These are phyloP conservation scores for Parnassius orleans DNA, from an alignment of 2,888 invertebrate species.

Conservation along the genomic window DNA sequence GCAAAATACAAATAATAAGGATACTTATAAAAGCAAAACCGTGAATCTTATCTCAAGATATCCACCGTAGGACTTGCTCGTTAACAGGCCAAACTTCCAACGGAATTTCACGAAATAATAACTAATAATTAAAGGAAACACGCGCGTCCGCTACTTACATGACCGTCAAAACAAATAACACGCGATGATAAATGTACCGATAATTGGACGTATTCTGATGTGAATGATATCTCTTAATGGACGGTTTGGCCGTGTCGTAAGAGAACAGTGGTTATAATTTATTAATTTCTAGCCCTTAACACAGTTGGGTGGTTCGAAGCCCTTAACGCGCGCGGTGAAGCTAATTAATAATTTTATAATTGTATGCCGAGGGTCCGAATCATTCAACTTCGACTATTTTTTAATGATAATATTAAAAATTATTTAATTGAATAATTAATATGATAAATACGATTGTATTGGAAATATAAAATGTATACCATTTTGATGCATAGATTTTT, in stretches of 20 bases:
- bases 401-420: no score
- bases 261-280: slow-evolving; percentile 39
- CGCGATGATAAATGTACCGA: slow-evolving; percentile 66
- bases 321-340: slow-evolving; percentile 22
- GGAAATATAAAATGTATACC: no score
- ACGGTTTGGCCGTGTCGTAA: slow-evolving; percentile 34
- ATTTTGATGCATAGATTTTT: no score
- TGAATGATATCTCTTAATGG: slow-evolving; percentile 47
- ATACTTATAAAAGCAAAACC: slow-evolving; percentile 11
- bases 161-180: slow-evolving; percentile 71
- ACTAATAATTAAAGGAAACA: slow-evolving; percentile 21
- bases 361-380: slow-evolving; percentile 2
- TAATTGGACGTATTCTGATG: slow-evolving; percentile 66
- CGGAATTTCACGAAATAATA: slow-evolving; percentile 18
- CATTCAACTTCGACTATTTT: slow-evolving; percentile 5
- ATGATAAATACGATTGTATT: no score
- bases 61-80: background rate
- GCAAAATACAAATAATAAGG: no score
- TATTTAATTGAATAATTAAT: no score
- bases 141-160: slow-evolving; percentile 39
- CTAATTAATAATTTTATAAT: slow-evolving; percentile 71
- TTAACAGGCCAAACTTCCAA: slow-evolving; percentile 10
- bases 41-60: slow-evolving; percentile 3
- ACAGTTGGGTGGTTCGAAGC: slow-evolving; percentile 44
- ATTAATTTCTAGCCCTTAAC: slow-evolving; percentile 50